phyloP scores from a whole-genome alignment of 2,888 invertebrate species.

The Anticlea derivata region DNA sequence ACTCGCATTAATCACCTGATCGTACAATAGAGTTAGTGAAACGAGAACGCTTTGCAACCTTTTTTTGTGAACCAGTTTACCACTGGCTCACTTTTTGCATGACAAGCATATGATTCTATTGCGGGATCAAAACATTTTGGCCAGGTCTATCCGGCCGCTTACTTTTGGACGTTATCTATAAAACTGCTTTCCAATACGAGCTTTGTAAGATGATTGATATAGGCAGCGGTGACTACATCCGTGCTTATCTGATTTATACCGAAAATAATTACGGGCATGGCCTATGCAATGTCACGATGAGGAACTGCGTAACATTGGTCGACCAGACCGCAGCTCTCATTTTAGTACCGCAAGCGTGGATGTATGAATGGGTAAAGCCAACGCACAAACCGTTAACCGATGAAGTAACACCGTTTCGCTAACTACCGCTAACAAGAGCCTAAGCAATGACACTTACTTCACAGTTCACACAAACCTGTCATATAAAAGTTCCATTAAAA shows the following conservation, averaged over 20 bases:
- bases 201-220: conserved; percentile 45
- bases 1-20: conserved; percentile 44
- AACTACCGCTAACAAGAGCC: conserved; percentile 59
- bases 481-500: conserved; percentile 12
- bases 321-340: conserved; percentile 39
- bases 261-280: conserved; percentile 64
- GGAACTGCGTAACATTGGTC: conserved; percentile 56
- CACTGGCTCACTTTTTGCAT: conserved; percentile 67
- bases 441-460: conserved; percentile 17
- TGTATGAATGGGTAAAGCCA: conserved; percentile 51
- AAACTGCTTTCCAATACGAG: conserved; percentile 73
- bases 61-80: conserved; percentile 20
- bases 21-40: conserved; percentile 53
- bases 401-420: conserved; percentile 50
- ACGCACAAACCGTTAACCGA: conserved; percentile 48
- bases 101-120: conserved; percentile 71
- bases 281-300: too few relatives aligned
- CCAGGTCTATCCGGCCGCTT: conserved; percentile 54
- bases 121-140: conserved; percentile 59
- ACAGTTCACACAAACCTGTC: conserved; percentile 12
- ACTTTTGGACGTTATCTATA: conserved; percentile 56
- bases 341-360: conserved; percentile 36
- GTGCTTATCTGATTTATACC: conserved; percentile 63
- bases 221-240: conserved; percentile 38
- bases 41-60: conserved; percentile 56